Conservation (phyloP, 2,113 vertebrate genomes). For the Lonchura striata region DNA sequence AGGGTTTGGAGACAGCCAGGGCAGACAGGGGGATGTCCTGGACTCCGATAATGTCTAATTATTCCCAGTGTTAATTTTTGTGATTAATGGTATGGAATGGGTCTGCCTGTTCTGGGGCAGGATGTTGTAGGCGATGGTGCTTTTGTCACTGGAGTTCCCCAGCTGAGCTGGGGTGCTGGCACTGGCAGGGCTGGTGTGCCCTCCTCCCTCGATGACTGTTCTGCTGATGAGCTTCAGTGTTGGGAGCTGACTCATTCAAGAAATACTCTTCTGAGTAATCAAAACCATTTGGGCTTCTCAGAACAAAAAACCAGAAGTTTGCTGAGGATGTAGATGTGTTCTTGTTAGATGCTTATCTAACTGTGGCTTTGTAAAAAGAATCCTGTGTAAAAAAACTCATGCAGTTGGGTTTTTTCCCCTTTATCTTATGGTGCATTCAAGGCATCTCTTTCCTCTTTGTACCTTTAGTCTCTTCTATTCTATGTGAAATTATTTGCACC, state of each 20-base stretch:
- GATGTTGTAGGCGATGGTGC: background rate
- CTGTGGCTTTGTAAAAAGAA: background rate
- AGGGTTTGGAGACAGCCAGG: too few species aligned
- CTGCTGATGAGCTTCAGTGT: background rate
- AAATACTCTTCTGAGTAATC: background rate
- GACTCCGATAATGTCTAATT: background rate
- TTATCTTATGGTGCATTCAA: background rate
- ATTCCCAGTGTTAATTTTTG: background rate
- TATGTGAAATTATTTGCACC: background rate
- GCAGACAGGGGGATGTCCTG: too few species aligned
- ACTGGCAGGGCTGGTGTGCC: background rate
- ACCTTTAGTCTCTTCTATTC: background rate
- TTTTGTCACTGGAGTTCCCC: background rate
- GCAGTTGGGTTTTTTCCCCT: background rate
- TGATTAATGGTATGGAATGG: background rate
- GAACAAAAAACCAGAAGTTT: background rate
- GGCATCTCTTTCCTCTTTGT: background rate
- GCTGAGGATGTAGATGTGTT: background rate
- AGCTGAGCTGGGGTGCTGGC: background rate
- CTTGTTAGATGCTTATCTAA: background rate
- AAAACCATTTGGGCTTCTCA: background rate
- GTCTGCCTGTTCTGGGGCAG: background rate
- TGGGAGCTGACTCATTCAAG: background rate
- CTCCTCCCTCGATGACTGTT: background rate
- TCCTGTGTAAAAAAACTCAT: background rate